Evolutionary conservation across 2,113 vertebrate species (phyloP).

Genomic region (Ptyas mucosa): DNA sequence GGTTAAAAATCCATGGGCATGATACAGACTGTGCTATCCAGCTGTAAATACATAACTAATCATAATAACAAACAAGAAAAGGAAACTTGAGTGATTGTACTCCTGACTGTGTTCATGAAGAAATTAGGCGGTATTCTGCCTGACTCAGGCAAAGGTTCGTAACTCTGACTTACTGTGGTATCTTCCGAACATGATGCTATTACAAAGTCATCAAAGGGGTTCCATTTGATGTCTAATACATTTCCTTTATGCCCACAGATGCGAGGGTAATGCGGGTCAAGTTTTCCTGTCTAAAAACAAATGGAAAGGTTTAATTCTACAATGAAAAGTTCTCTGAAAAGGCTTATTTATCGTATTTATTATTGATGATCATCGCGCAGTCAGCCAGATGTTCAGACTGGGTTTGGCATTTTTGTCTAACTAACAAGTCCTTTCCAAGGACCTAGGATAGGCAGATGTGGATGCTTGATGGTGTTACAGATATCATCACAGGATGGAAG

Average conservation of each 20-base stretch:
- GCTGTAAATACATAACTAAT: background rate
- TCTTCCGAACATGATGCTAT: constrained; percentile 94
- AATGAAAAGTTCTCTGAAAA: constrained; percentile 3
- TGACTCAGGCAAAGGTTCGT: background rate
- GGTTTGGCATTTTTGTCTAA: too few relatives aligned
- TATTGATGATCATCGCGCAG: background rate
- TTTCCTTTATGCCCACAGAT: constrained; percentile 87
- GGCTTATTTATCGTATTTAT: background rate
- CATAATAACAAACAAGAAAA: background rate
- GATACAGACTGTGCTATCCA: background rate
- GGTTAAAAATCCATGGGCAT: background rate
- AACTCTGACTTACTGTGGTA: constrained; percentile 73
- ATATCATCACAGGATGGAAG: too few relatives aligned
- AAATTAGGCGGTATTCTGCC: background rate
- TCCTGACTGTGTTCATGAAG: background rate
- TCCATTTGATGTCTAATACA: constrained; percentile 92
- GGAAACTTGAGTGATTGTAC: background rate
- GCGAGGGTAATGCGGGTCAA: constrained; percentile 85
- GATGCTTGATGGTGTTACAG: too few relatives aligned
- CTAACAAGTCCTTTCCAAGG: too few relatives aligned
- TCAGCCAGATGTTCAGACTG: too few relatives aligned
- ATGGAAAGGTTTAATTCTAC: constrained; percentile 1
- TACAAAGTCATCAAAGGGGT: constrained; percentile 87
- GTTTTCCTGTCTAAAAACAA: constrained; percentile 83
- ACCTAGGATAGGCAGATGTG: too few relatives aligned